Base-by-base conservation (phyloP, 2,113 vertebrate species). In the Sylvilagus bachmani region DNA sequence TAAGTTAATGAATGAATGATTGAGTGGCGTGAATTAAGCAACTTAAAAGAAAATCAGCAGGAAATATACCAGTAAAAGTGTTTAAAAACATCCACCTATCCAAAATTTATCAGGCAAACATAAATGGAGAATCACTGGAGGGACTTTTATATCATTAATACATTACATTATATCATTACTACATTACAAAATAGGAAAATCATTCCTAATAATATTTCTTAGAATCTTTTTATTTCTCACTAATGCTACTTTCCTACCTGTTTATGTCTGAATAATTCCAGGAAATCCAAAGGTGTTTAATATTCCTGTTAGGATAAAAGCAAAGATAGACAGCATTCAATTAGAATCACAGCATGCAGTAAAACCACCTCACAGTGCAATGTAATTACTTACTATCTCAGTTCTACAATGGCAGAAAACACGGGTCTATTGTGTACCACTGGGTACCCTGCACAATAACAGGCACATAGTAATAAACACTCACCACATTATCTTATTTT, bases 291-390 rank as follows among this genome's bases (percentile, higher is more conserved):
- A 58, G 86, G 25, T n/a, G 82, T 80, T 91, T 79, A 77, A 82
- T 55, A 86, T 58, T 93, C 31, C 22, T 87, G 51, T n/a, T 17
- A 86, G 86, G 29, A 77, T 77, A 90, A 85, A 92, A 82, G 9
- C 3, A 83, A 95, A 94, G 73, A 96, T 66, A 69, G 14, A 94
- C 78, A 81, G 33, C 74, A 87, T 85, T 81, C 55, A 96, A 78
- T 91, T 91, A 86, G 51, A 14, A 91, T 55, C 36, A 55, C 66
- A 75, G 71, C 62, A 51, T 44, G 75, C 29, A 92, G 25, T 79
- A 87, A 87, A 94, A 75, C 5, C 21, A 83, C 7, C 51, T 83
- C 83, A 70, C 3, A 89, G 21, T 74, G n/a, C 93, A 78, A 79
- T 77, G 19, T 55, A 93, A 86, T 92, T 51, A 92, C 36, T 69